Conservation (phyloP, 1,140 invertebrate genomes). For the Drosophila tropicalis region DNA sequence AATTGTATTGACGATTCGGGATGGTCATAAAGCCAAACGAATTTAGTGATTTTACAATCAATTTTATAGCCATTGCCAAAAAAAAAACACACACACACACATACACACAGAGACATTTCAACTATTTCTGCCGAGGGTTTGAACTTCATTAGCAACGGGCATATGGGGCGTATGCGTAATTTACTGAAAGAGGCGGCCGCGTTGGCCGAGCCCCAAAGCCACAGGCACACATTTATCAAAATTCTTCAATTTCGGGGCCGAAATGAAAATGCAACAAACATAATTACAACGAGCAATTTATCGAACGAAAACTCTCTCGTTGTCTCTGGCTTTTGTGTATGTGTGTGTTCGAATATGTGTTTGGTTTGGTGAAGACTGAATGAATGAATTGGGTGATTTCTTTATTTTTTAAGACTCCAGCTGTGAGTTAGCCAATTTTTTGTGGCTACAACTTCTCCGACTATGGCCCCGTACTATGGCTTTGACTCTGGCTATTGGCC, state of each 20-base stretch:
- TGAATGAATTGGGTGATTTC: slow-evolving; percentile 17
- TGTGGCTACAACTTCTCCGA: slow-evolving; percentile 6
- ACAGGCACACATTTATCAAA: slow-evolving; percentile 54
- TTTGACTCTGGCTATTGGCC: slow-evolving; percentile 35
- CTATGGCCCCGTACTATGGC: no score
- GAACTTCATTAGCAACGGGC: slow-evolving; percentile 45
- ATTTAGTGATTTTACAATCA: slow-evolving; percentile 37
- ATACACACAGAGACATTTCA: slow-evolving; percentile 10
- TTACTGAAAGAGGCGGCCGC: slow-evolving; percentile 21
- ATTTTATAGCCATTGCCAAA: slow-evolving; percentile 19
- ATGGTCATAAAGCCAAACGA: slow-evolving; percentile 34
- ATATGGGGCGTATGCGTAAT: slow-evolving; percentile 49
- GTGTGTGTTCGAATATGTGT: background rate
- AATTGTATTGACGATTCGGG: background rate
- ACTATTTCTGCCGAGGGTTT: slow-evolving; percentile 28
- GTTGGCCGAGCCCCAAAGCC: background rate
- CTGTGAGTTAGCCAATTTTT: slow-evolving; percentile 46
- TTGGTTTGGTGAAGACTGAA: slow-evolving; percentile 4
- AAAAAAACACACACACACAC: slow-evolving; percentile 10
- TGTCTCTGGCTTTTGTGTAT: background rate
- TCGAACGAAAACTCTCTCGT: slow-evolving; percentile 12
- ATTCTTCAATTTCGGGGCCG: slow-evolving; percentile 37
- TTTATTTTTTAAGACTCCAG: background rate
- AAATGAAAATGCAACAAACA: slow-evolving; percentile 28
- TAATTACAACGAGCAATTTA: slow-evolving; percentile 50